Percentiles rank a stretch among this genome's conserved stretches.
Evolutionary conservation across 2,113 vertebrate genomes (phyloP).

Genomic region (Prietella phreatophila): DNA sequence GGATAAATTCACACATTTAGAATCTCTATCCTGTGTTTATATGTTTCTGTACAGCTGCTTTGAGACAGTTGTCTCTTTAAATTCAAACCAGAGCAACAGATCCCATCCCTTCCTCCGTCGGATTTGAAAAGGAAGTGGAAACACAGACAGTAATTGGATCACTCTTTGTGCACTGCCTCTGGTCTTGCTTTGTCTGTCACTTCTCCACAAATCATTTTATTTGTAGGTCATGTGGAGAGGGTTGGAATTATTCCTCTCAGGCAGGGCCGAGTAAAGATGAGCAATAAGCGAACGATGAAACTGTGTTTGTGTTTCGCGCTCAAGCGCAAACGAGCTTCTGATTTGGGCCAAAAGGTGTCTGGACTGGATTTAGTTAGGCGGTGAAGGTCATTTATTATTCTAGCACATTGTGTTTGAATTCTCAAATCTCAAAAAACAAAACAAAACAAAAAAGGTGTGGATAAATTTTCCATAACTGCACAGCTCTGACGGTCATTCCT

Average conservation of each 20-base stretch:
- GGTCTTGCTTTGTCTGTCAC: constrained; percentile 29
- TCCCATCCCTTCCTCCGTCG: background rate
- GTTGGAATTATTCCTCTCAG: constrained; percentile 27
- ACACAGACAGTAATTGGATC: constrained; percentile 27
- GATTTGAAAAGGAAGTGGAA: constrained; percentile 9
- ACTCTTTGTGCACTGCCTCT: background rate
- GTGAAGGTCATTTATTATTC: constrained; percentile 57
- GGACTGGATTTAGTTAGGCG: constrained; percentile 64
- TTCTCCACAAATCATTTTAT: constrained; percentile 14
- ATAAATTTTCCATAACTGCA: background rate
- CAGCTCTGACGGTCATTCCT: background rate
- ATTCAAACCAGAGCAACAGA: background rate
- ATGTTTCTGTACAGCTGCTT: too few relatives aligned
- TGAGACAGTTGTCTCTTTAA: background rate
- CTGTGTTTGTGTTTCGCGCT: constrained; percentile 55
- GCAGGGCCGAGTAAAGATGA: background rate
- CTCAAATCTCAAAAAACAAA: background rate
- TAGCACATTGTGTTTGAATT: background rate
- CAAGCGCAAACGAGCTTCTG: constrained; percentile 59
- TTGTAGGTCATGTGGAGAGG: background rate
- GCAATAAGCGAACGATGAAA: constrained; percentile 46
- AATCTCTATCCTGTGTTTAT: too few relatives aligned
- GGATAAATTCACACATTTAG: too few relatives aligned
- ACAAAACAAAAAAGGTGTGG: background rate
- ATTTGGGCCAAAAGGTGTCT: constrained; percentile 49